Conservation (phyloP, 92 coral and sea anemone genomes). For the Epizoanthus rinbou region DNA sequence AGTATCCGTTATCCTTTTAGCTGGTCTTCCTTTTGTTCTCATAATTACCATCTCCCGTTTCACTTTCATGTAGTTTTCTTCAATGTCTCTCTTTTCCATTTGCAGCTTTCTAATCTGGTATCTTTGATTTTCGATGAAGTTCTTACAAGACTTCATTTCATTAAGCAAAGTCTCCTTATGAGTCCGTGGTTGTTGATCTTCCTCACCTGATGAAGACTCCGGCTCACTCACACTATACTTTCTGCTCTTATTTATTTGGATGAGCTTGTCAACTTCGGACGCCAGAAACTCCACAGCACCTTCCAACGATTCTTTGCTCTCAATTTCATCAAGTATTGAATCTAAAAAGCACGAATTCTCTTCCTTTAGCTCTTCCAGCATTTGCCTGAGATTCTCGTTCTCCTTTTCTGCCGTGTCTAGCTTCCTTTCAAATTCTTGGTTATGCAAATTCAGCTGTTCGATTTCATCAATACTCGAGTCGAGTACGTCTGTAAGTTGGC, state of each 20-base stretch:
- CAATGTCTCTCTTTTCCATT: conserved; percentile 89
- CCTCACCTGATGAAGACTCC: conserved; percentile 35
- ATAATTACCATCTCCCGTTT: conserved; percentile 81
- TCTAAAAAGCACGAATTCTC: conserved; percentile 68
- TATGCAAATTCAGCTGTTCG: conserved; percentile 78
- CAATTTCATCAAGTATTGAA: conserved; percentile 74
- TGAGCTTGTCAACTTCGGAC: conserved; percentile 62
- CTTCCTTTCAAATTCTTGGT: conserved; percentile 67
- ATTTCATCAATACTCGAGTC: conserved; percentile 97
- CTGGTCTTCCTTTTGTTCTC: conserved; percentile 55
- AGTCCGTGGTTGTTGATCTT: conserved; percentile 46
- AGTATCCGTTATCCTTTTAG: conserved; percentile 46
- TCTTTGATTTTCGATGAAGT: conserved; percentile 87
- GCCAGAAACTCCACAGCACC: conserved; percentile 68
- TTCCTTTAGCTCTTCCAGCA: conserved; percentile 61
- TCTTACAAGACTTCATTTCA: conserved; percentile 91
- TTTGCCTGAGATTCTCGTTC: conserved; percentile 56
- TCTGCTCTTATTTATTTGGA: conserved; percentile 53
- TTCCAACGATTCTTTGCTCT: conserved; percentile 67
- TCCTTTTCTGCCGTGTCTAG: conserved; percentile 57
- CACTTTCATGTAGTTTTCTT: conserved; percentile 77
- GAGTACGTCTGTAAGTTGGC: conserved; percentile 87
- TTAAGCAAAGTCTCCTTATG: conserved; percentile 70
- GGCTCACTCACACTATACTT: conserved; percentile 15
- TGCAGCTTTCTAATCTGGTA: conserved; percentile 85